Conservation (phyloP, 2,797 vertebrate genomes). For the Melanotaenia pygmaea region DNA sequence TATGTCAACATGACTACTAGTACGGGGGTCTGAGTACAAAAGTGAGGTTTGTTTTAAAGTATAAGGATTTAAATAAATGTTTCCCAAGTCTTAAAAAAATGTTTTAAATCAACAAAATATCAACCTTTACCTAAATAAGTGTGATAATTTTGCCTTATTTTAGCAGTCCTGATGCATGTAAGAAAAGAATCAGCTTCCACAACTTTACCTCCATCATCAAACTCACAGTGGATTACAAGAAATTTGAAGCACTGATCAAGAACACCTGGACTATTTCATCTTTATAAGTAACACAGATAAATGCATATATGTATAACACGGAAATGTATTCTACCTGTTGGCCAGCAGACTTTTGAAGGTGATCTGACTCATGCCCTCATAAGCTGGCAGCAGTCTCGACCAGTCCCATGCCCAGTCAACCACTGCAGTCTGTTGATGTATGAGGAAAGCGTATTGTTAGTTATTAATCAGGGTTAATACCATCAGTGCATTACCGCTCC, state of each 20-base stretch:
- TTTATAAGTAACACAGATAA: neutral
- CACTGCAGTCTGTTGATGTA: slow-evolving; percentile 92
- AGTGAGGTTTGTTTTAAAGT: neutral
- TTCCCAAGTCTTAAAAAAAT: neutral
- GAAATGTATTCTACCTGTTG: slow-evolving; percentile 90
- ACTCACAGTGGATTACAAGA: slow-evolving; percentile 33
- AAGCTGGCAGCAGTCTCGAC: slow-evolving; percentile 89
- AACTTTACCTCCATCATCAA: slow-evolving; percentile 19
- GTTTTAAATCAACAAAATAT: neutral
- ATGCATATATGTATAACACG: slow-evolving; percentile 17
- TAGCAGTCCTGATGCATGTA: slow-evolving; percentile 20
- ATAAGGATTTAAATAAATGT: neutral
- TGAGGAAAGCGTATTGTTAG: slow-evolving; percentile 89
- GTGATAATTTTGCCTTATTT: neutral
- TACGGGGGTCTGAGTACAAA: neutral
- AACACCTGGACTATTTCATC: slow-evolving; percentile 17
- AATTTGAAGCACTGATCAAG: slow-evolving; percentile 34
- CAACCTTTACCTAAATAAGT: neutral
- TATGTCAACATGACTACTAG: neutral
- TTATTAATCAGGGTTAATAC: slow-evolving; percentile 98
- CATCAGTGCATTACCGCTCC: slow-evolving; percentile 94
- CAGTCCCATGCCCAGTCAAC: slow-evolving; percentile 92
- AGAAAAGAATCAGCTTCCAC: slow-evolving; percentile 22
- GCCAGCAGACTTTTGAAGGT: slow-evolving; percentile 90
- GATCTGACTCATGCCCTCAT: slow-evolving; percentile 86